phyloP scores from a whole-genome alignment of 1,140 invertebrate genomes.

The Elymnias hypermnestra region DNA sequence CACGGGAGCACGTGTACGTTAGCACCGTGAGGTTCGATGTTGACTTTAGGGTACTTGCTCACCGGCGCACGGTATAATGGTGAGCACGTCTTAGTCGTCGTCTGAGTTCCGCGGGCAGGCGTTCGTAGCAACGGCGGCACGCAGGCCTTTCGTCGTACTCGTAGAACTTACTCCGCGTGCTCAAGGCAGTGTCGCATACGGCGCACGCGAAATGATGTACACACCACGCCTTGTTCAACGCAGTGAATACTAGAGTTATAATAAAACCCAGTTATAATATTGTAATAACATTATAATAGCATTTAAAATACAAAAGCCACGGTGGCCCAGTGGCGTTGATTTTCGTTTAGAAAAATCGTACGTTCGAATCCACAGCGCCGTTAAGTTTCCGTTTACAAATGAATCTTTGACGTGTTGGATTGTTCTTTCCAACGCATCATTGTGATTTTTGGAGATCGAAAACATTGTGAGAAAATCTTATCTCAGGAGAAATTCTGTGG shows the following conservation, averaged over 20 bases:
- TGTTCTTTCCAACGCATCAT: too few relatives aligned
- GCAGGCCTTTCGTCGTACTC: constrained; percentile 99
- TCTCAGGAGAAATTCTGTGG: too few relatives aligned
- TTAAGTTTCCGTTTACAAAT: too few relatives aligned
- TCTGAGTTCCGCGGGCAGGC: constrained; percentile 95
- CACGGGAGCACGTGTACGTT: too few relatives aligned
- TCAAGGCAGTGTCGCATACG: constrained; percentile 98
- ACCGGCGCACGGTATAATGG: constrained; percentile 77
- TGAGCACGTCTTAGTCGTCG: constrained; percentile 89
- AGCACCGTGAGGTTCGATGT: too few relatives aligned
- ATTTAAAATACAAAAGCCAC: too few relatives aligned
- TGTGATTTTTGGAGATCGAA: too few relatives aligned
- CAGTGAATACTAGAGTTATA: constrained; percentile 98
- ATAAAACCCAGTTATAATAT: background rate
- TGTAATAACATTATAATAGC: background rate
- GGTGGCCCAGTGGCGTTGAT: too few relatives aligned
- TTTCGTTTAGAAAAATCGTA: too few relatives aligned
- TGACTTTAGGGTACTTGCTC: constrained; percentile 16
- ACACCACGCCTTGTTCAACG: constrained; percentile 99
- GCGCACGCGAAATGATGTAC: constrained; percentile 99
- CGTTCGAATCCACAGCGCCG: too few relatives aligned
- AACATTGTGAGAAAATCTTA: too few relatives aligned
- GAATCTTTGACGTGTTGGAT: too few relatives aligned
- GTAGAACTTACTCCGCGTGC: constrained; percentile 99
- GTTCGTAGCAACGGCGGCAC: constrained; percentile 99